Conservation (phyloP, 2,797 vertebrate species). For the Trachops cirrhosus region DNA sequence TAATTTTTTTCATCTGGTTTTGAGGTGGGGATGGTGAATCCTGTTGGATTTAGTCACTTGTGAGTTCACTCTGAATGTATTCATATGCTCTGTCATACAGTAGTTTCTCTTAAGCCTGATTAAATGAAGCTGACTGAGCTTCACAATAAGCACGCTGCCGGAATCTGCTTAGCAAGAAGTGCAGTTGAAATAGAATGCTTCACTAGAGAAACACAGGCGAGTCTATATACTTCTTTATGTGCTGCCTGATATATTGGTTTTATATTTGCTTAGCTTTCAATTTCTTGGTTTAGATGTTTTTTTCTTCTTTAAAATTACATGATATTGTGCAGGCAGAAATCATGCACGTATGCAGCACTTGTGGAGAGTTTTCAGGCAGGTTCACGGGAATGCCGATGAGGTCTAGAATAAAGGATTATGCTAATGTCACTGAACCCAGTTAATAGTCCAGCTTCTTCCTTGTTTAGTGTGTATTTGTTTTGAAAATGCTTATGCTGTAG, state of each 20-base stretch:
- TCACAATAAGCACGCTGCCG: slow-evolving; percentile 56
- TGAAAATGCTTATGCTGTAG: background rate
- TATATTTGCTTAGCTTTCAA: slow-evolving; percentile 67
- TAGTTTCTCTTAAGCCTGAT: slow-evolving; percentile 70
- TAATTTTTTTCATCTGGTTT: slow-evolving; percentile 53
- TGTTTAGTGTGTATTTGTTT: background rate
- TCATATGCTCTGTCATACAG: slow-evolving; percentile 64
- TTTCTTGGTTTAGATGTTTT: slow-evolving; percentile 67
- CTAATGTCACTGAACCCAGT: background rate
- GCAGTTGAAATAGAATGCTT: slow-evolving; percentile 65
- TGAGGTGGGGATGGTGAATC: background rate
- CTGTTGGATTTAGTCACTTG: slow-evolving; percentile 72
- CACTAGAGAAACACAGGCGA: slow-evolving; percentile 66
- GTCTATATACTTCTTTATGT: slow-evolving; percentile 69
- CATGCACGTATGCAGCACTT: slow-evolving; percentile 67
- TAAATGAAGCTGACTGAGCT: slow-evolving; percentile 62
- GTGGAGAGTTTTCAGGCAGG: slow-evolving; percentile 71
- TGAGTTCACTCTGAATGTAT: slow-evolving; percentile 72
- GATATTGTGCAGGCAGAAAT: slow-evolving; percentile 69
- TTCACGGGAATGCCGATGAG: slow-evolving; percentile 51
- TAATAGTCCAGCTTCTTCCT: background rate
- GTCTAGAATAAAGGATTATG: slow-evolving; percentile 46
- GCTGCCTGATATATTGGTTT: slow-evolving; percentile 33
- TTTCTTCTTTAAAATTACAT: slow-evolving; percentile 69
- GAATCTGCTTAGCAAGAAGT: slow-evolving; percentile 59